These are phyloP conservation scores for Congeria kusceri DNA, from an alignment of 2,888 invertebrate species.

Conservation along the genomic window DNA sequence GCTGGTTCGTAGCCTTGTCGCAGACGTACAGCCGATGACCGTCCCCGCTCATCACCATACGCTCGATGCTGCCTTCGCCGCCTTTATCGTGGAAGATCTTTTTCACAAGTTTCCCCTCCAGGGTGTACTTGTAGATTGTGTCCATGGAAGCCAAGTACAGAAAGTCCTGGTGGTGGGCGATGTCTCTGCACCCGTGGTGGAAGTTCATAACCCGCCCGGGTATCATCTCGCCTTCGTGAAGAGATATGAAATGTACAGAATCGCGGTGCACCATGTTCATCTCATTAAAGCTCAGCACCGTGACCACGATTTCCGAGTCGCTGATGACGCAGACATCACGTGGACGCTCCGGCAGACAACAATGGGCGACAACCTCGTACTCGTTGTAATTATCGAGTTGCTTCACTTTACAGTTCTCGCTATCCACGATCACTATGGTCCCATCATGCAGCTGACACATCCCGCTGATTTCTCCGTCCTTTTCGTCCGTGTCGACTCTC, in stretches of 20 bases:
- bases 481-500: background rate
- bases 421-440: background rate
- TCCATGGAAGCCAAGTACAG: background rate
- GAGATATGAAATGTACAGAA: background rate
- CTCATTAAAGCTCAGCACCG: background rate
- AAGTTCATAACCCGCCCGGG: background rate
- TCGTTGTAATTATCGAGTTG: background rate
- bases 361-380: background rate
- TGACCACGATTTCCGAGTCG: background rate
- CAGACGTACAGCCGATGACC: background rate
- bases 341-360: background rate
- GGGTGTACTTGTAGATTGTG: background rate
- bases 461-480: background rate
- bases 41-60: background rate
- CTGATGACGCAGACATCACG: background rate
- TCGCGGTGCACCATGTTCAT: background rate
- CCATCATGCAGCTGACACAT: background rate
- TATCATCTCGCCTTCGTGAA: background rate
- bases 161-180: background rate
- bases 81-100: background rate
- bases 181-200: background rate
- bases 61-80: background rate
- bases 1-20: background rate
- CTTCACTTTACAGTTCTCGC: background rate
- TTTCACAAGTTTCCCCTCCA: background rate